Conservation (phyloP, 1,140 invertebrate genomes). For the Lordiphosa stackelbergi region DNA sequence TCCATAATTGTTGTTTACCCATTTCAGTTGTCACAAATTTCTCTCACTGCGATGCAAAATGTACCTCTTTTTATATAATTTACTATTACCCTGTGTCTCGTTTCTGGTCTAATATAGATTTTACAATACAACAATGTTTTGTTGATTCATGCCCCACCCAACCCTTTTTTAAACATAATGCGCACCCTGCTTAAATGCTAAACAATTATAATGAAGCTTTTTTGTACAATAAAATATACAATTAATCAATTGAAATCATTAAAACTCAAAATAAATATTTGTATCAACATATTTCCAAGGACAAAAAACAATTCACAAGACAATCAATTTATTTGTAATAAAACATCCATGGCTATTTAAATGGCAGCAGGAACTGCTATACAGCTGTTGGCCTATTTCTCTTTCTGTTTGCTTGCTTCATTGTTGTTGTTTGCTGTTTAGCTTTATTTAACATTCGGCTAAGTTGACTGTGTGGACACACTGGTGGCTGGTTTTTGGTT, state of each 20-base stretch:
- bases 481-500: conserved; percentile 20
- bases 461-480: conserved; percentile 26
- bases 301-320: conserved; percentile 74
- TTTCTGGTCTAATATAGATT: too few species aligned
- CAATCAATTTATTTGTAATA: conserved; percentile 51
- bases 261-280: conserved; percentile 12
- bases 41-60: too few species aligned
- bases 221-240: neutral
- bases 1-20: too few species aligned
- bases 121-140: too few species aligned
- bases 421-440: conserved; percentile 10
- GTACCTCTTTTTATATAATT: too few species aligned
- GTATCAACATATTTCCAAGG: conserved; percentile 26
- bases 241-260: conserved; percentile 6
- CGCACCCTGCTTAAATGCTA: too few species aligned
- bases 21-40: too few species aligned
- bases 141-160: too few species aligned
- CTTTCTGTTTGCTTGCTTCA: conserved; percentile 15
- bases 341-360: conserved; percentile 56
- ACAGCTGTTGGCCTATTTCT: conserved; percentile 34
- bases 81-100: too few species aligned
- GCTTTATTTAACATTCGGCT: conserved; percentile 20
- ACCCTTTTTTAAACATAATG: too few species aligned
- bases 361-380: conserved; percentile 25
- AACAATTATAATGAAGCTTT: too few species aligned